Evolutionary conservation across 2,797 vertebrate species (phyloP).

Genomic region (Pogonophryne albipinna): DNA sequence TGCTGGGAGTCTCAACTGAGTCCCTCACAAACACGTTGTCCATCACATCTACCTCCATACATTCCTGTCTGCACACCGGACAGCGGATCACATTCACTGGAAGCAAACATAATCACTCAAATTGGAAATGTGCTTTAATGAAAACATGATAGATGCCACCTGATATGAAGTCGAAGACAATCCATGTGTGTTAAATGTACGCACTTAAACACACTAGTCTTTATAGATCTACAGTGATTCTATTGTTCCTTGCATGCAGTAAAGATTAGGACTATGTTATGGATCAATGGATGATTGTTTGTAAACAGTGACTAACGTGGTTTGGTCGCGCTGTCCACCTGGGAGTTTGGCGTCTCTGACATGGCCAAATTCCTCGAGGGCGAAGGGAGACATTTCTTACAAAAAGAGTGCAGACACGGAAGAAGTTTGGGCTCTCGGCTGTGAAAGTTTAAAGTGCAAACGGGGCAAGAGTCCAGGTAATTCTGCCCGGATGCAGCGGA

Average conservation of each 20-base stretch:
- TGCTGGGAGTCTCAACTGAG: constrained; percentile 91
- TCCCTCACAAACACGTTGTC: constrained; percentile 94
- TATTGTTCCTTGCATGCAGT: no score
- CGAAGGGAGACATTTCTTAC: constrained; percentile 87
- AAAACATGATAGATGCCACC: neutral
- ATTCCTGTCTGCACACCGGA: constrained; percentile 93
- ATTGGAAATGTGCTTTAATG: neutral
- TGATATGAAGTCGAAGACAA: neutral
- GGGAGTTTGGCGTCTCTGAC: constrained; percentile 55
- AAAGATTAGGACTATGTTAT: neutral
- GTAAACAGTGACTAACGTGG: constrained; percentile 77
- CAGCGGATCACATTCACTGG: constrained; percentile 93
- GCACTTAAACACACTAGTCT: neutral
- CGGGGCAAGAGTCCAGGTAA: constrained; percentile 90
- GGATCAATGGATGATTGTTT: constrained; percentile 37
- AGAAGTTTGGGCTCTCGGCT: constrained; percentile 90
- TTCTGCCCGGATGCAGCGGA: constrained; percentile 72
- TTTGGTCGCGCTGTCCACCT: constrained; percentile 47
- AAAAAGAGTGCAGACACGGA: constrained; percentile 92
- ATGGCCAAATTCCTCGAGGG: constrained; percentile 87
- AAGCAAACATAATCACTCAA: constrained; percentile 18
- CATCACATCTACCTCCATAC: constrained; percentile 92
- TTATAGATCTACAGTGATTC: neutral
- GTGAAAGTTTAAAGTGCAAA: constrained; percentile 88
- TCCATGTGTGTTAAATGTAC: neutral